Base-by-base conservation (phyloP, 1,140 invertebrate genomes). In the Zelostemma sp. region DNA sequence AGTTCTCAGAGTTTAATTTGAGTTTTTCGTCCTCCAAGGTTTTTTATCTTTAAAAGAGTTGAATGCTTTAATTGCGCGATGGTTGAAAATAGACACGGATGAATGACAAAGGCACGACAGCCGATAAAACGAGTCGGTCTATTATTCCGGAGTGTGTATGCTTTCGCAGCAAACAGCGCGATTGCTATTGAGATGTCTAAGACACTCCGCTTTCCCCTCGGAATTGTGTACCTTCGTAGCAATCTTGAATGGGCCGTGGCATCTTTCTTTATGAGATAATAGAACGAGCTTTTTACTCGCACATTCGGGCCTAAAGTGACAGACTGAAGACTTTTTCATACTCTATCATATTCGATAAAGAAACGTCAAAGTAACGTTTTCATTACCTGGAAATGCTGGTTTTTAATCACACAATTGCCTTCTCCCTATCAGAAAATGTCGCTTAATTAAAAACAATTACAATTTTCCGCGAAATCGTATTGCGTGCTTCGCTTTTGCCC, bases 201-300 rank as follows among this genome's bases (percentile, higher is more conserved):
- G 64, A 55, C 62, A 46, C 35, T 56, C 68, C 70, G 64, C 67
- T 49, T 68, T 60, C 59, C 68, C 50, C 62, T 55, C 47, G 41
- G 33, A 17, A 16, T 16, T 53, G 57, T 66, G 58, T 67, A 75
- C 51, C 68, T 77, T 77, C 75, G 69, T 77, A 63, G 61, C 73
- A 59, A 75, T 72, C 59, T 66, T 77, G 73, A 78, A 78, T 78
- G 76, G 68, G 75, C 62, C 68, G 56, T 66, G 68, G 60, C 40
- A 72, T 55, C 66, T 57, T 74, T 61, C 57, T 78, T 74, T 75
- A 78, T 78, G 73, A 78, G 75, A 75, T 78, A 78, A 78, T 77
- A 77, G 71, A 72, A 57, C 62, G 56, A 68, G 63, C 62, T 54
- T 55, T 68, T 68, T 19, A 50, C 46, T 58, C 50, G 60, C 57